phyloP scores from a whole-genome alignment of 2,113 vertebrate genomes.

The Pseudopodoces humilis region DNA sequence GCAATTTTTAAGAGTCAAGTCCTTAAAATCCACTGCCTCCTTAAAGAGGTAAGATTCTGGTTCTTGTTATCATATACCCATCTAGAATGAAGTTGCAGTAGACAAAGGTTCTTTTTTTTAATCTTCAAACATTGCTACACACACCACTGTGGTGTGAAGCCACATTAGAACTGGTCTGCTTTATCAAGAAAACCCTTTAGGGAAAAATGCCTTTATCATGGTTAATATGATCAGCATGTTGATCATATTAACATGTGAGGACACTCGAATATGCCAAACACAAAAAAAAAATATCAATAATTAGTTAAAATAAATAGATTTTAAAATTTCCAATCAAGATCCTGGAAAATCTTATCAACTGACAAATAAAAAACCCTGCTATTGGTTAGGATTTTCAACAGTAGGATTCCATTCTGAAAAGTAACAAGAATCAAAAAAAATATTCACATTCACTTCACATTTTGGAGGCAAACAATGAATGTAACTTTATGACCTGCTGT shows the following conservation, averaged over 20 bases:
- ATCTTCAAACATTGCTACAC: neutral
- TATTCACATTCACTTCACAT: neutral
- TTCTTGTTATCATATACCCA: neutral
- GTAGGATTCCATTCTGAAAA: neutral
- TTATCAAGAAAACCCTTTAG: neutral
- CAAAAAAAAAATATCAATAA: neutral
- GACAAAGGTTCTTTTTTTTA: neutral
- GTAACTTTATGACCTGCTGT: neutral
- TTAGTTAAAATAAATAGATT: neutral
- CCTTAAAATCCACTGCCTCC: neutral
- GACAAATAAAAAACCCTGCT: neutral
- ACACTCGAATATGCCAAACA: neutral
- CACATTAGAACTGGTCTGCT: neutral
- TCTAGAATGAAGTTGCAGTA: neutral
- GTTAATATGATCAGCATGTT: neutral
- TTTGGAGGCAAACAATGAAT: neutral
- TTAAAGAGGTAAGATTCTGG: neutral
- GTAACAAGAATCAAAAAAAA: neutral
- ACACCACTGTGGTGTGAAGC: neutral
- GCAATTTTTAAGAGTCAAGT: neutral
- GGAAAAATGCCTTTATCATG: neutral
- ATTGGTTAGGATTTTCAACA: neutral
- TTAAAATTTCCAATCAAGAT: neutral
- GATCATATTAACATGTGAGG: neutral
- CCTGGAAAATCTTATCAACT: neutral